Base-by-base conservation (phyloP, 2,797 vertebrate genomes). In the Malurus splendens region DNA sequence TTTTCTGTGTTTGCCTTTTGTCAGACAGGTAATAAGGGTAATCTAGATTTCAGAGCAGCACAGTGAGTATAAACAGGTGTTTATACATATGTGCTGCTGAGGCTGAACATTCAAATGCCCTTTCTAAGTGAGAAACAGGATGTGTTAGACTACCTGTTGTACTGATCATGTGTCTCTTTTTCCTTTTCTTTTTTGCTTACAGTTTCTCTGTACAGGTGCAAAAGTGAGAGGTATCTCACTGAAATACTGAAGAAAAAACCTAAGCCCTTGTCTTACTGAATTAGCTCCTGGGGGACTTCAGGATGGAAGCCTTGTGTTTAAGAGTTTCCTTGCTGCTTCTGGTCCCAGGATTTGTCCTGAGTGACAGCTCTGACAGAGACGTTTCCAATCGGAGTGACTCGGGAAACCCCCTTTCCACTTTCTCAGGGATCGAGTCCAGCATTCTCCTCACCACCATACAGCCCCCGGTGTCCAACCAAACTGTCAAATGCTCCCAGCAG, bases 301-400 rank as follows among this genome's bases (percentile, higher is more conserved):
- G 95, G 94, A 99, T 99, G 99, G 97, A 96, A 89, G 74, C 86
- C 68, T 86, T 96, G 60, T 96, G 95, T 94, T 87, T 97, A 79
- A 96, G 83, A 92, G 88, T 97, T 89, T 95, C 98, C 90, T 93
- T 98, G 95, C 96, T 98, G 94, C 96, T 98, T 93, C 94, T 96
- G 42, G 89, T 98, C 68, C 81, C 97, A 70, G 98, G 98, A 96
- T 97, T 97, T 96, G 98, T 97, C 87, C 96, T 98, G 91, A 90
- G 96, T 82, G 98, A 98, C 93, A 95, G 91, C 89, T 96, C 95
- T 32, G 97, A 97, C 55, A 93, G 94, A 87, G 93, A 94, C 3
- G 20, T 66, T 66, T 66, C 93, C 51, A 97, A 97, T 18, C 72
- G 77, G 41, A 97, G 95, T 61, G 89, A 93, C 18, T 54, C 5